Evolutionary conservation across 2,888 invertebrate species (phyloP).

Genomic region (Acleris holmiana): DNA sequence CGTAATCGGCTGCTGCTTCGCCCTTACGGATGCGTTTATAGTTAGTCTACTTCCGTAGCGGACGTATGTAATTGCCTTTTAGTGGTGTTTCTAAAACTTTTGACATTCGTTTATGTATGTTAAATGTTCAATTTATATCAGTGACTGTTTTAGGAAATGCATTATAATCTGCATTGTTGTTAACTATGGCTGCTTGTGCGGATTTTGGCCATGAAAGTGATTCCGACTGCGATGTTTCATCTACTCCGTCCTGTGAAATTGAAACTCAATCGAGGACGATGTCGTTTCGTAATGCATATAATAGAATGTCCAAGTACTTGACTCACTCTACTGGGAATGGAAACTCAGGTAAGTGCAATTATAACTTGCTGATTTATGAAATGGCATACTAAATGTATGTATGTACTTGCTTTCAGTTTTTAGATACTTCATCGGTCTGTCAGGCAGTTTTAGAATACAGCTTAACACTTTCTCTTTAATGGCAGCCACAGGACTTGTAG

Average conservation of each 20-base stretch:
- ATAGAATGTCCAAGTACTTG: constrained; percentile 46
- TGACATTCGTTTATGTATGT: background rate
- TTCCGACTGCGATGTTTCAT: constrained; percentile 36
- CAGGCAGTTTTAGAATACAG: no score
- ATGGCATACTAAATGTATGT: background rate
- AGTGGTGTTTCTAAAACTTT: background rate
- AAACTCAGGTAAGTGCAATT: constrained; percentile 40
- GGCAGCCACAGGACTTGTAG: no score
- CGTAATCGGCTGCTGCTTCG: constrained; percentile 43
- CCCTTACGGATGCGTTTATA: constrained; percentile 51
- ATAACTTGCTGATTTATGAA: background rate
- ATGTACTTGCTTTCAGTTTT: background rate
- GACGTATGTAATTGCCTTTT: constrained; percentile 39
- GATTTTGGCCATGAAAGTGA: constrained; percentile 40
- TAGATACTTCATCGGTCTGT: background rate
- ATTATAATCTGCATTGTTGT: no score
- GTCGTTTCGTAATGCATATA: constrained; percentile 45
- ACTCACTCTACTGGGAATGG: constrained; percentile 39
- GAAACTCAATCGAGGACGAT: constrained; percentile 37
- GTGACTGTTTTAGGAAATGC: no score
- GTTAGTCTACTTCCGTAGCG: constrained; percentile 53
- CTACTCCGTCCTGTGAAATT: constrained; percentile 32
- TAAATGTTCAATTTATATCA: background rate
- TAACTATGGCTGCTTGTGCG: constrained; percentile 19
- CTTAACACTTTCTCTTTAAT: no score